A percentile compares a stretch with the other conserved stretches of the same genome.
phyloP scores from a whole-genome alignment of 2,113 vertebrate genomes.

The Callorhinus ursinus region DNA sequence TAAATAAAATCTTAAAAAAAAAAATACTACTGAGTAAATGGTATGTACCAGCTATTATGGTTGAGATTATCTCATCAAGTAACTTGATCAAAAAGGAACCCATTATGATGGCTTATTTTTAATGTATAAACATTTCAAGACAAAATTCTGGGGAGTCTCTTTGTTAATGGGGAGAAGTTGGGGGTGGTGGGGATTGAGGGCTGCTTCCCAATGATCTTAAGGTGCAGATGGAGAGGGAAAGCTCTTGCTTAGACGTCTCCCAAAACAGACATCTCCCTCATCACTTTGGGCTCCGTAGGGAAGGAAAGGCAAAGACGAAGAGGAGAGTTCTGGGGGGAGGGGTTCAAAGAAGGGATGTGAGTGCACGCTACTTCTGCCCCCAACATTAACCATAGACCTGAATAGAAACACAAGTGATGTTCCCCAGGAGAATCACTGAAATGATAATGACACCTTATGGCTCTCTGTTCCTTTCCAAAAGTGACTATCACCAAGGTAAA shows the following conservation, averaged over 20 bases:
- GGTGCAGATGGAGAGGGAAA: no score
- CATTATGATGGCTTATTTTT: not conserved
- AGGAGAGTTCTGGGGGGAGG: not conserved
- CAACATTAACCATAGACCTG: not conserved
- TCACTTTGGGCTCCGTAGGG: not conserved
- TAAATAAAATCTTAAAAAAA: no score
- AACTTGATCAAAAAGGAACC: not conserved
- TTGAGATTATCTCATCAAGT: not conserved
- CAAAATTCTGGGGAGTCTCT: not conserved
- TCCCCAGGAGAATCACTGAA: not conserved
- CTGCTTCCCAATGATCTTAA: not conserved
- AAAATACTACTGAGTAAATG: not conserved
- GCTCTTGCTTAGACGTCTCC: not conserved
- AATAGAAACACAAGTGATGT: not conserved
- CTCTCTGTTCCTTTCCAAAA: not conserved
- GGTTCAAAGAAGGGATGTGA: not conserved
- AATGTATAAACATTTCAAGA: not conserved
- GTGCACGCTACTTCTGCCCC: not conserved
- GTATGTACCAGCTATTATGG: not conserved
- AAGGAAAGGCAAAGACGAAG: not conserved
- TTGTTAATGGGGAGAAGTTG: not conserved
- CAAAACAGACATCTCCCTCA: not conserved
- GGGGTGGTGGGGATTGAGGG: no score
- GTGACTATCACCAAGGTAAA: not conserved
- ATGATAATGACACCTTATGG: fast-evolving